Base-by-base conservation (phyloP, 2,888 invertebrate species). In the Physocephala rufipes region DNA sequence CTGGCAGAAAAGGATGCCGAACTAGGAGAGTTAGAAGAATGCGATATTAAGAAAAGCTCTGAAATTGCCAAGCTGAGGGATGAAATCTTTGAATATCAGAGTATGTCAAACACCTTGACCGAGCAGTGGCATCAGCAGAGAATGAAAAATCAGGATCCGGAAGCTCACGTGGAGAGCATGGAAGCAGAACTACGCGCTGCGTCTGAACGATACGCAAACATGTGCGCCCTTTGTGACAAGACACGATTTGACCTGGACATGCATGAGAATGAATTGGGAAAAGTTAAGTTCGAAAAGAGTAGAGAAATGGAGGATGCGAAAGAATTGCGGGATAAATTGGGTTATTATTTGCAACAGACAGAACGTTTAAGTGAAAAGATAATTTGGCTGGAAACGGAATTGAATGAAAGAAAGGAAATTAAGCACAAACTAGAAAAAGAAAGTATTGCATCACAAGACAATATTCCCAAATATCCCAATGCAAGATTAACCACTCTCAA, bases 141-240 rank as follows among this genome's bases (percentile, higher is more conserved):
- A 21, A 79, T 77, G 30, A 66, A 71, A 19, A n/a, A 19, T 1
- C 43, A 76, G 0, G 7, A 71, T 0, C 64, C 43, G 61, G 63
- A 70, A 9, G 70, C 73, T 0, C n/a, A n/a, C n/a, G 43, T 78
- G 5, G 72, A 69, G 15, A 71, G 63, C 13, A 49, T 78, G 3
- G 78, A 82, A 43, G 71, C 78, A 4, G 77, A 82, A 7, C 71
- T 84, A 1, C 73, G 74, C 26, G 70, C 68, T 1, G 74, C 82
- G 0, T 76, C 79, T 21, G 75, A 77, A 45, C 78, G 82, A 43
- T 81, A 81, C 62, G 73, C 76, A 1, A 75, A 77, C 7, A 76
- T 80, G 65, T 79, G 80, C 70, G 75, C 76, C 28, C 71, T 79
- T 26, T 82, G 79, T 30, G 80, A 84, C 70, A 75, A 78, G 13